Evolutionary conservation across 2,888 invertebrate species (phyloP).

Genomic region (Drosophila pegasa): DNA sequence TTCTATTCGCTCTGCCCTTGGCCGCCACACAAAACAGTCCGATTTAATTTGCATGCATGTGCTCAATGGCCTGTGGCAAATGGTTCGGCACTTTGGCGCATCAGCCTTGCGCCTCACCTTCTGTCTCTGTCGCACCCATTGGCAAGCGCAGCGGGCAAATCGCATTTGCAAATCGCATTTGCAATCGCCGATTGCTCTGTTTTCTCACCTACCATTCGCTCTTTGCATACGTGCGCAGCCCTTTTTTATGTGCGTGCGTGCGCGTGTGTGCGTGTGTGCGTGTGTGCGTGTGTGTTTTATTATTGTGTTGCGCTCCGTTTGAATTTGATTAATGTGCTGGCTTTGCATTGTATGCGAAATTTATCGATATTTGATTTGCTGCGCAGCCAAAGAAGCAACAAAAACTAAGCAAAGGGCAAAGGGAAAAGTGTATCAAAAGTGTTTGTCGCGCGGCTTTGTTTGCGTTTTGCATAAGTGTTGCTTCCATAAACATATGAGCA

Average conservation of each 20-base stretch:
- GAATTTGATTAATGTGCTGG: conserved; percentile 71
- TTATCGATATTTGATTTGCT: conserved; percentile 77
- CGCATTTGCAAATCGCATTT: conserved; percentile 26
- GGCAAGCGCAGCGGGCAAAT: conserved; percentile 9
- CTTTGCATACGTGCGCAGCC: conserved; percentile 56
- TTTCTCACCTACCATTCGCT: conserved; percentile 38
- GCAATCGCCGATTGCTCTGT: conserved; percentile 34
- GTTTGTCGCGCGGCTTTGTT: conserved; percentile 77
- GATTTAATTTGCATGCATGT: conserved; percentile 65
- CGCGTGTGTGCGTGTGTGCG: conserved; percentile 6
- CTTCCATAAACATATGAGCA: conserved; percentile 11
- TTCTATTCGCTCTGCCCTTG: conserved; percentile 11
- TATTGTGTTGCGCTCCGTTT: conserved; percentile 39
- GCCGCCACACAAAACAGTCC: conserved; percentile 13
- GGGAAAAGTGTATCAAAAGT: conserved; percentile 69
- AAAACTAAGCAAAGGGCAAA: conserved; percentile 15
- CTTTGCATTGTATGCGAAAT: conserved; percentile 68
- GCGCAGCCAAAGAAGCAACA: conserved; percentile 45
- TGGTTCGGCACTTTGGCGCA: conserved; percentile 61
- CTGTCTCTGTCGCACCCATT: conserved; percentile 23
- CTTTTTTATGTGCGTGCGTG: conserved; percentile 36
- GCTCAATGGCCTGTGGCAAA: conserved; percentile 71
- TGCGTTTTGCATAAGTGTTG: conserved; percentile 72
- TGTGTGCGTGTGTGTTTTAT: conserved; percentile 22
- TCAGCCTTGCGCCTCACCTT: conserved; percentile 50